Evolutionary conservation across 2,888 invertebrate genomes (phyloP).

Genomic region (Physocephala rufipes): DNA sequence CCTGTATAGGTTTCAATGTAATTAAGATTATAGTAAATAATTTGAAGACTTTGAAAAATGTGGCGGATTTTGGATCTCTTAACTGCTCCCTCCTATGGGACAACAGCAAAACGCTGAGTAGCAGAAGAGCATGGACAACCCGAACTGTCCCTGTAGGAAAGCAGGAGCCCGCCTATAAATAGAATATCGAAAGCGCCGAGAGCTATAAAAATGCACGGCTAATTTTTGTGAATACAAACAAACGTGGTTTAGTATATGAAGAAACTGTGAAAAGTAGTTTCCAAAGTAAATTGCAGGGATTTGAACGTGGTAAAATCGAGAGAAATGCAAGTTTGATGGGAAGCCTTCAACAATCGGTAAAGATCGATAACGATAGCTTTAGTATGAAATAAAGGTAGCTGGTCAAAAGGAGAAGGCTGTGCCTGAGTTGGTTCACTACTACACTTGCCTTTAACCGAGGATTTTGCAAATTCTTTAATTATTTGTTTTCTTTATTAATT

Average conservation of each 20-base stretch:
- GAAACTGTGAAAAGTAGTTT: background rate
- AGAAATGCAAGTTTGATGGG: background rate
- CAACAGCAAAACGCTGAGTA: too few relatives aligned
- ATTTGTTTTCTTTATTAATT: conserved; percentile 13
- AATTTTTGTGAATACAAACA: conserved; percentile 26
- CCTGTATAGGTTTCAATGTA: too few relatives aligned
- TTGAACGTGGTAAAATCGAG: conserved; percentile 4
- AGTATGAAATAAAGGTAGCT: conserved; percentile 1
- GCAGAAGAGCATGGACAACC: too few relatives aligned
- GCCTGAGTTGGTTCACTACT: too few relatives aligned
- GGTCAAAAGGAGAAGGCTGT: conserved; percentile 17
- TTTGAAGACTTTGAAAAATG: too few relatives aligned
- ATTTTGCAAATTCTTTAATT: conserved; percentile 27
- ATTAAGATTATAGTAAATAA: too few relatives aligned
- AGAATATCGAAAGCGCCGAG: background rate
- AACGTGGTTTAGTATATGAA: background rate
- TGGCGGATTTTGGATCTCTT: too few relatives aligned
- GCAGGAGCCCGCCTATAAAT: background rate
- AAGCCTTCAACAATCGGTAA: background rate
- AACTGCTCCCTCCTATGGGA: too few relatives aligned
- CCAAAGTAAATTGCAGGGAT: conserved; percentile 28
- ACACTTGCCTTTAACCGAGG: conserved; percentile 10
- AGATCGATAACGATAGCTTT: background rate
- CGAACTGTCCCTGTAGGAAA: background rate
- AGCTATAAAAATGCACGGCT: conserved; percentile 1